Percentiles rank a stretch among this genome's conserved stretches.
Conservation (phyloP, 2,113 vertebrate species). For the Pseudopipra pipra region DNA sequence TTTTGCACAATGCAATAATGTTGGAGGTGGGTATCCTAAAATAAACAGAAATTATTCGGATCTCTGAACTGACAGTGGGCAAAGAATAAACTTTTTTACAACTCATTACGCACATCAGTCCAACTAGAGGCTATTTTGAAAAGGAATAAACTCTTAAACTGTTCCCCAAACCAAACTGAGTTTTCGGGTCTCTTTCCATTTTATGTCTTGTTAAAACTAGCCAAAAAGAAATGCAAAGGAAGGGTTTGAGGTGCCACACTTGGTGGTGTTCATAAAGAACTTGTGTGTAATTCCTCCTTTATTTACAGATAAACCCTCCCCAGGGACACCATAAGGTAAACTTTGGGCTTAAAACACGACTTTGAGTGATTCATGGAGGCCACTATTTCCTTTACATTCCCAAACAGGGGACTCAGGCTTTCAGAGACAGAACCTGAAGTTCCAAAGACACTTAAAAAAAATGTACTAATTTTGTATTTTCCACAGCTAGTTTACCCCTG, state of each 20-base stretch:
- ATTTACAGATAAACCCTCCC: not conserved
- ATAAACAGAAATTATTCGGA: not conserved
- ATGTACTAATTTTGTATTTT: not conserved
- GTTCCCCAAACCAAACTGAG: not conserved
- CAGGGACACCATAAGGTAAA: not conserved
- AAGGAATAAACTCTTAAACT: not conserved
- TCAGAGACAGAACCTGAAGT: not conserved
- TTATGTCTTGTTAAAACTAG: not conserved
- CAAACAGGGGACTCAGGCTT: not conserved
- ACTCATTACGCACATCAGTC: not conserved
- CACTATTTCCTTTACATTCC: not conserved
- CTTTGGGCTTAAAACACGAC: not conserved
- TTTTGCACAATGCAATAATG: not conserved
- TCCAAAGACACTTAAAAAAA: not conserved
- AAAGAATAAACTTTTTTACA: not conserved
- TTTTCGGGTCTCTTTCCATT: not conserved
- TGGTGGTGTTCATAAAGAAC: not conserved
- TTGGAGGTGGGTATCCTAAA: not conserved
- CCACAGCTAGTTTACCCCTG: not conserved
- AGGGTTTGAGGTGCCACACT: not conserved
- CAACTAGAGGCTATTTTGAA: not conserved
- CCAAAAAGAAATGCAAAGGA: not conserved
- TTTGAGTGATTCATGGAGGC: not conserved
- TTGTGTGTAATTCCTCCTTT: not conserved
- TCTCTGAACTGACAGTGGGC: not conserved